These are phyloP conservation scores for Lithophane leautieri DNA, from an alignment of 2,888 invertebrate species.

Conservation along the genomic window DNA sequence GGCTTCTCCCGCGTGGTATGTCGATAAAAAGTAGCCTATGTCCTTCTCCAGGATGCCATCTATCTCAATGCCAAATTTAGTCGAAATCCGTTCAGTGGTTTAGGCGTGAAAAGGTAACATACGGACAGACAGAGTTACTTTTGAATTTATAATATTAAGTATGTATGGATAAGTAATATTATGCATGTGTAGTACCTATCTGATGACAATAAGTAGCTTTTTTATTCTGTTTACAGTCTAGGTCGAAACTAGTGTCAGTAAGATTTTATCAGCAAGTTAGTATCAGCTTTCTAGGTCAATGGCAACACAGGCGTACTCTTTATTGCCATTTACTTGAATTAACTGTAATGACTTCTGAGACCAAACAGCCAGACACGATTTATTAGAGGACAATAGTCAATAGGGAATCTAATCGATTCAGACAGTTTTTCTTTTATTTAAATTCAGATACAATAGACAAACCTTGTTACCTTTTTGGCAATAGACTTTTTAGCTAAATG, in stretches of 20 bases:
- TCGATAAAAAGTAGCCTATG: too few relatives aligned
- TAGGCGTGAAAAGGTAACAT: too few relatives aligned
- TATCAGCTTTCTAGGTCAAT: conserved; percentile 61
- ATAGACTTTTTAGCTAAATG: conserved; percentile 6
- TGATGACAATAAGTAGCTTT: conserved; percentile 6
- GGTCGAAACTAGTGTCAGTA: conserved; percentile 6
- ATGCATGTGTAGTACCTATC: not conserved
- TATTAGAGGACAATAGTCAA: conserved; percentile 42
- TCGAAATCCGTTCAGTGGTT: too few relatives aligned
- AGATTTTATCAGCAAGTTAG: conserved; percentile 11
- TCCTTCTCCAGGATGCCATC: too few relatives aligned
- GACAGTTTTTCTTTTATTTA: conserved; percentile 37
- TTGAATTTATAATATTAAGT: too few relatives aligned
- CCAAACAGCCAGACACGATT: conserved; percentile 50
- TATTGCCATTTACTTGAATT: conserved; percentile 53
- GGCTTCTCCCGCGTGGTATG: too few relatives aligned
- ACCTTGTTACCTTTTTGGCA: conserved; percentile 41
- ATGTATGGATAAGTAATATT: too few relatives aligned
- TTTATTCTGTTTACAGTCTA: conserved; percentile 7
- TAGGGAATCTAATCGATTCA: conserved; percentile 56
- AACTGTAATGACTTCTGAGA: conserved; percentile 45
- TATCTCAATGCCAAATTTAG: too few relatives aligned
- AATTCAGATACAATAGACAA: conserved; percentile 22
- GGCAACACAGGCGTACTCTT: conserved; percentile 48
- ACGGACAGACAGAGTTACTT: too few relatives aligned